Base-by-base conservation (phyloP, 2,797 vertebrate genomes). In the Eulemur rubriventer region DNA sequence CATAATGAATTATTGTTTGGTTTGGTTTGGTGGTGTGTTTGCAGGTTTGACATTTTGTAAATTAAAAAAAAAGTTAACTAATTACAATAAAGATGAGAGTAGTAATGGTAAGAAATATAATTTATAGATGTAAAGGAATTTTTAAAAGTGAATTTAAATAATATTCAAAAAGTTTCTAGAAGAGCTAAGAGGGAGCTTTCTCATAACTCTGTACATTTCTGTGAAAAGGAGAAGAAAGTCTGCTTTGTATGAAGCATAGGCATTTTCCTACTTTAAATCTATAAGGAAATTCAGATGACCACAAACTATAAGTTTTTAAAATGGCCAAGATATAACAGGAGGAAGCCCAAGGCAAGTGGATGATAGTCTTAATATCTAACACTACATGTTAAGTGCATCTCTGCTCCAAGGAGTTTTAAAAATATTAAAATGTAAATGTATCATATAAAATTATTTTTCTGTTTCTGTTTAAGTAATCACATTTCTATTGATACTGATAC, bases 221-320 rank as follows among this genome's bases (percentile, higher is more conserved):
- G 52, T 50, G 91, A 57, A 67, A 65, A 38, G 28, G 24, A 67
- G 50, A 35, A 63, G 24, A 3, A 28, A 30, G n/a, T 5, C 17
- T 38, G 35, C 35, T 84, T 87, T 76, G 28, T 55, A 50, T 90
- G 70, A 94, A 59, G 18, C 18, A 4, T 13, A 38, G 52, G 30
- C n/a, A 72, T 89, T 96, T 94, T 79, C 65, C 43, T 91, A 52
- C n/a, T 90, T 96, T 95, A 95, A 90, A 94, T 82, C 76, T 96
- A 63, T 69, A 92, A 90, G 55, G 67, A 90, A 61, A 69, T 81
- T 87, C 88, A 78, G 83, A 95, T 88, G 70, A 89, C 80, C 43
- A 73, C 28, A 65, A 96, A 46, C 8, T 48, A 4, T 43, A 81
- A 55, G 48, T 81, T 95, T 96, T 83, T 73, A 69, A 86, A 96